Percentiles rank a stretch among this genome's conserved stretches.
Evolutionary conservation across 2,113 vertebrate species (phyloP).

Genomic region (Promerops cafer): DNA sequence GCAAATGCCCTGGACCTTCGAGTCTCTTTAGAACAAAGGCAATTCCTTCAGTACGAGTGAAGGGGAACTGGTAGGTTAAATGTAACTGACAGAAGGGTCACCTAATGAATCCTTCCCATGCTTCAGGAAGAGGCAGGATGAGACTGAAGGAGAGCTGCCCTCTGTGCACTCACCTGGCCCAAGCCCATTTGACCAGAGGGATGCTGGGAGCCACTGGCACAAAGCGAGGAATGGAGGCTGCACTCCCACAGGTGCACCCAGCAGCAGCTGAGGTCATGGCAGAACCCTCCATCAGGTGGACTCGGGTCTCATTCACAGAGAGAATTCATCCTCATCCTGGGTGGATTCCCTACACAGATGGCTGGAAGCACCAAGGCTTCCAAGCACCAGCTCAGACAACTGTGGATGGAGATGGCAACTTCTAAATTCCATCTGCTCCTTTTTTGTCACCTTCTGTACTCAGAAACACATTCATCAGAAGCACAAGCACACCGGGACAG

Average conservation of each 20-base stretch:
- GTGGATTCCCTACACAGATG: constrained; percentile 25
- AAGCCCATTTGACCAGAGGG: background rate
- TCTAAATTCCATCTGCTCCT: constrained; percentile 30
- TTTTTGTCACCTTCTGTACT: constrained; percentile 9
- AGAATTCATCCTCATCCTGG: background rate
- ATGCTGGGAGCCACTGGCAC: background rate
- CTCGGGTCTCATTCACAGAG: background rate
- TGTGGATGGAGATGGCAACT: constrained; percentile 16
- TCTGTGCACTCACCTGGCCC: background rate
- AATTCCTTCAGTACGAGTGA: background rate
- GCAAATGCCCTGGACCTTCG: background rate
- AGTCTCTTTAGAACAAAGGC: background rate
- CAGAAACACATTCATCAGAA: constrained; percentile 18
- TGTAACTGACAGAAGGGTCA: background rate
- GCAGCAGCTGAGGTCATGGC: background rate
- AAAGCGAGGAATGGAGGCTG: background rate
- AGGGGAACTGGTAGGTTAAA: background rate
- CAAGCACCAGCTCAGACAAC: constrained; percentile 44
- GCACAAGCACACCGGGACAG: constrained; percentile 7
- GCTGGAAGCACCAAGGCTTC: constrained; percentile 21
- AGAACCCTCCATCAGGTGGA: background rate
- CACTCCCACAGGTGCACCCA: accelerated
- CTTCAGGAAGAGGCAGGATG: background rate
- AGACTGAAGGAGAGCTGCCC: background rate
- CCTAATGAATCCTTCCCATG: background rate